A percentile compares a stretch with the other conserved stretches of the same genome.
phyloP scores from a whole-genome alignment of 2,888 invertebrate genomes.

The Sycophila texana region DNA sequence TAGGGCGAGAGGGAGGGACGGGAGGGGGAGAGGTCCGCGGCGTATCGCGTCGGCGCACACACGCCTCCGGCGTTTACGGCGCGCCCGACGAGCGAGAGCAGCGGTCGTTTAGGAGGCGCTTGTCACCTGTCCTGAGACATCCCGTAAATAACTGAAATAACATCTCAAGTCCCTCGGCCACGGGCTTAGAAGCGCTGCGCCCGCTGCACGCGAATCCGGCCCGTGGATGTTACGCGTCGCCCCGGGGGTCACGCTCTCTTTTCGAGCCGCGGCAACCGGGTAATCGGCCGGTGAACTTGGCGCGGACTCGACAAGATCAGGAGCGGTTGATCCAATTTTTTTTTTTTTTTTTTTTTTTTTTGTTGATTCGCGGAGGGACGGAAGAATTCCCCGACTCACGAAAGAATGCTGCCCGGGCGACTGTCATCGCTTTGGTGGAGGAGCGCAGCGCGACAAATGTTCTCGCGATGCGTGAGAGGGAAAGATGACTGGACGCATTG shows the following conservation, averaged over 20 bases:
- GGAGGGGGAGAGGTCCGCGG: not conserved
- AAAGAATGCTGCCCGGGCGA: no score
- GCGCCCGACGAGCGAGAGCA: constrained; percentile 1
- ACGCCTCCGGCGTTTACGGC: constrained; percentile 38
- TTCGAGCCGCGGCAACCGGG: no score
- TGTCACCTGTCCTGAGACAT: constrained; percentile 66
- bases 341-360: no score
- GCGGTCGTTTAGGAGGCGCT: constrained; percentile 52
- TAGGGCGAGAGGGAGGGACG: constrained; percentile 17
- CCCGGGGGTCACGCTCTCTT: not conserved
- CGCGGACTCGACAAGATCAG: no score
- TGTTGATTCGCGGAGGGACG: no score
- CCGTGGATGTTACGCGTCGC: not conserved
- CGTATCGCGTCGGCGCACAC: not conserved
- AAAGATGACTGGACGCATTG: constrained; percentile 18
- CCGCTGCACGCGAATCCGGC: not conserved
- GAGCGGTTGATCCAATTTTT: no score
- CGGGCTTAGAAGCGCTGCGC: constrained; percentile 17
- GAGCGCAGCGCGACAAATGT: not conserved
- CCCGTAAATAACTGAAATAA: constrained; percentile 67
- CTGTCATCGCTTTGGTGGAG: no score
- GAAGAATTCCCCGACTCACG: no score
- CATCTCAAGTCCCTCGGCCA: constrained; percentile 52
- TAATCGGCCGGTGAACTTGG: no score
- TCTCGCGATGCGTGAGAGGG: not conserved